Conservation (phyloP, 2,797 vertebrate genomes). For the Phylloscopus collybita region DNA sequence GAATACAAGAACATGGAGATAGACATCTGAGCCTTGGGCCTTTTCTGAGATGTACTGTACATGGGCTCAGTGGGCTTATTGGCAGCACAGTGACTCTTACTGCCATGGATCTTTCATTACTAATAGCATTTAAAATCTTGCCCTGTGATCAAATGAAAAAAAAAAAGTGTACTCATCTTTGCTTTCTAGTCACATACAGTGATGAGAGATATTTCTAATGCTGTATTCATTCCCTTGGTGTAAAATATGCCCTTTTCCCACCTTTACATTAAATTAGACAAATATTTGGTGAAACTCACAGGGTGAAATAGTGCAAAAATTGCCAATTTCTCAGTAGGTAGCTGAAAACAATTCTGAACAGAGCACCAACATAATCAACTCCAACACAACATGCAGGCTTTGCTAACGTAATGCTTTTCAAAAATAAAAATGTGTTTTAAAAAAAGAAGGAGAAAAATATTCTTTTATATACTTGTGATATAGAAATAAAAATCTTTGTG, state of each 20-base stretch:
- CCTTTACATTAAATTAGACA: slow-evolving; percentile 22
- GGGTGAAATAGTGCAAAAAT: not conserved
- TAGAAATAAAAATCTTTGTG: not conserved
- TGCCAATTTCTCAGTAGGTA: not conserved
- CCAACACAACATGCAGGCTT: not conserved
- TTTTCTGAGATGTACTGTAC: slow-evolving; percentile 19
- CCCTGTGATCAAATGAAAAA: not conserved
- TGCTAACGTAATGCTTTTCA: not conserved
- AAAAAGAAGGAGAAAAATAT: not conserved
- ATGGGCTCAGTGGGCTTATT: not conserved
- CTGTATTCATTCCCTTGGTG: not conserved
- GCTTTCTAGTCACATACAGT: not conserved
- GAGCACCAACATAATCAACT: not conserved
- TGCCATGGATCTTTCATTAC: not conserved
- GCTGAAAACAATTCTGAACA: not conserved
- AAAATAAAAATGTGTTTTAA: not conserved
- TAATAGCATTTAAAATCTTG: slow-evolving; percentile 20
- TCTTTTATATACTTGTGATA: not conserved
- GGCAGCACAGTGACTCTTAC: not conserved
- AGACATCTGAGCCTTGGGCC: slow-evolving; percentile 53
- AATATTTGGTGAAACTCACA: not conserved
- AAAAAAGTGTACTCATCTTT: not conserved
- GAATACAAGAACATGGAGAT: slow-evolving; percentile 46
- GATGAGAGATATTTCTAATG: not conserved
- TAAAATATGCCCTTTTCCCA: not conserved